Evolutionary conservation across 2,797 vertebrate genomes (phyloP).

Genomic region (Tarsius wallacei): DNA sequence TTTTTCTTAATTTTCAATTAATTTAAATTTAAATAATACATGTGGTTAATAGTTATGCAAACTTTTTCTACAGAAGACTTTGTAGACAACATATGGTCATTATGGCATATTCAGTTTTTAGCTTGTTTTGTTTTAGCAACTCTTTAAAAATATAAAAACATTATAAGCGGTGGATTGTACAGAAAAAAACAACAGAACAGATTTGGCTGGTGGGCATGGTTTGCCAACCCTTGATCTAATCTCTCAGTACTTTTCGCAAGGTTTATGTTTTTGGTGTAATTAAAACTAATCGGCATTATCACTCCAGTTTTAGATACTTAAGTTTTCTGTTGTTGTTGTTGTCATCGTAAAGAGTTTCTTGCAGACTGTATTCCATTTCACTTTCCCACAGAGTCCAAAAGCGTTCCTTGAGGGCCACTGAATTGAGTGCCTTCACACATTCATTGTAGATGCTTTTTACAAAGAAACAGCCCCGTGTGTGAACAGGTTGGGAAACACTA

Average conservation of each 20-base stretch:
- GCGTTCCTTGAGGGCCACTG: too few relatives aligned
- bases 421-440: too few relatives aligned
- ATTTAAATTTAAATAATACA: slow-evolving; percentile 33
- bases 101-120: background rate
- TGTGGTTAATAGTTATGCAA: background rate
- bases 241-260: slow-evolving; percentile 11
- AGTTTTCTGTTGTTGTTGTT: background rate
- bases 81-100: background rate
- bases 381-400: too few relatives aligned
- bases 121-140: background rate
- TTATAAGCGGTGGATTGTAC: background rate
- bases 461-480: background rate
- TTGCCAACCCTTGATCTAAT: background rate
- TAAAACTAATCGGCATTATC: background rate
- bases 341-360: background rate
- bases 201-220: background rate
- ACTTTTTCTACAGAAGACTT: background rate
- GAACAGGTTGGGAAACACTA: background rate
- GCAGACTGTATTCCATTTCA: background rate
- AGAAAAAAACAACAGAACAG: background rate
- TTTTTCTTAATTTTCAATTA: slow-evolving; percentile 56
- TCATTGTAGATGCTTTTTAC: background rate
- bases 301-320: background rate
- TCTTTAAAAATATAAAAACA: slow-evolving; percentile 42
- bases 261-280: background rate